A percentile compares a stretch with the other conserved stretches of the same genome.
phyloP scores from a whole-genome alignment of 2,888 invertebrate species.

The Drosophila paranaensis region DNA sequence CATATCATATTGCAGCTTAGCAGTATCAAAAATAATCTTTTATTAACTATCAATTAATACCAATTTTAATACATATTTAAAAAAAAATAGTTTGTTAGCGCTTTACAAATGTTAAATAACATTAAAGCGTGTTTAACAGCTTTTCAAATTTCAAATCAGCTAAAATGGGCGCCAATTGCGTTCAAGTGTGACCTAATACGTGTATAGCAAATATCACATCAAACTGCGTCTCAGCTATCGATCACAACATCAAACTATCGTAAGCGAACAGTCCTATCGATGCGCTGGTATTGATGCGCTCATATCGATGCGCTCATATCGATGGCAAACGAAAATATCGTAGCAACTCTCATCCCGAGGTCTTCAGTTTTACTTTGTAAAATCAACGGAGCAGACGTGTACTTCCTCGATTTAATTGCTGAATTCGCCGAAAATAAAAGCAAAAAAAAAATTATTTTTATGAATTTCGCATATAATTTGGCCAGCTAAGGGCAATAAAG shows the following conservation, averaged over 20 bases:
- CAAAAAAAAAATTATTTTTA: slow-evolving; percentile 37
- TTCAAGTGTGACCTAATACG: slow-evolving; percentile 16
- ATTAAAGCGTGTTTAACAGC: not conserved
- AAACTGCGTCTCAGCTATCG: not conserved
- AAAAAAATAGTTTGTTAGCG: not conserved
- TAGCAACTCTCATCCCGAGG: slow-evolving; percentile 22
- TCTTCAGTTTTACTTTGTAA: slow-evolving; percentile 40
- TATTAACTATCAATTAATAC: not conserved
- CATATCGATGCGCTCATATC: slow-evolving; percentile 14
- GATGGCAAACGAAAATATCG: slow-evolving; percentile 6
- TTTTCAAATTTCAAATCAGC: not conserved
- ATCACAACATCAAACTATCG: not conserved
- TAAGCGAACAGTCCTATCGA: not conserved
- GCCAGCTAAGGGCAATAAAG: slow-evolving; percentile 14
- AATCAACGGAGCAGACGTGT: slow-evolving; percentile 31
- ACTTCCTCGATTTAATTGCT: slow-evolving; percentile 19
- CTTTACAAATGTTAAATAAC: not conserved
- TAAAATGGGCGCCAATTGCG: not conserved
- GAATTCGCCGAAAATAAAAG: slow-evolving; percentile 49
- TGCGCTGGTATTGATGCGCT: too few relatives aligned
- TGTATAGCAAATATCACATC: not conserved
- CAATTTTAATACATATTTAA: not conserved
- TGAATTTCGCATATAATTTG: slow-evolving; percentile 25
- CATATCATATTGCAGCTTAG: not conserved
- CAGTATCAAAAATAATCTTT: not conserved